A percentile compares a stretch with the other conserved stretches of the same genome.
These are phyloP conservation scores for Leucophenga varia DNA, from an alignment of 1,140 invertebrate species.

Conservation along the genomic window DNA sequence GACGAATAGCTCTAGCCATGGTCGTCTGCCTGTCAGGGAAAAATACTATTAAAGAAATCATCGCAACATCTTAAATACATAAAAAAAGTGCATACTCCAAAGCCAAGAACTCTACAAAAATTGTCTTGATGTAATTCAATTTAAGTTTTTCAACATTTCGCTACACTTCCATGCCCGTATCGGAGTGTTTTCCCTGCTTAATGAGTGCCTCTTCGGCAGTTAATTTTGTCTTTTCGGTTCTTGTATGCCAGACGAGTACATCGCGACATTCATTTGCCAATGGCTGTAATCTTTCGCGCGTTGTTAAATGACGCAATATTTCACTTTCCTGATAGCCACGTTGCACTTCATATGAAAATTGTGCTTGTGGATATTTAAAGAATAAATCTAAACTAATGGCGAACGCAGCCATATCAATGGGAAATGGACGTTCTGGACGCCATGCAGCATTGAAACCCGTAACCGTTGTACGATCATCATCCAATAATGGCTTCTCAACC, in stretches of 20 bases:
- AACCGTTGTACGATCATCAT: constrained; percentile 69
- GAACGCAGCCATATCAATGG: constrained; percentile 98
- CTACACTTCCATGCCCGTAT: constrained; percentile 76
- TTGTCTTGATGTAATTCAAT: too few species aligned
- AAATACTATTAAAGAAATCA: too few species aligned
- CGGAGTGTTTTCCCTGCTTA: constrained; percentile 57
- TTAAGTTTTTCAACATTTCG: too few species aligned
- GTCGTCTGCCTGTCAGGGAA: too few species aligned
- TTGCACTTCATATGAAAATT: constrained; percentile 76
- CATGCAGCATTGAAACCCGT: constrained; percentile 79
- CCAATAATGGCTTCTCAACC: constrained; percentile 79
- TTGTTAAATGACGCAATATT: constrained; percentile 80
- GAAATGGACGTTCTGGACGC: constrained; percentile 88
- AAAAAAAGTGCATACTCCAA: too few species aligned
- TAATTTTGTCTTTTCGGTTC: constrained; percentile 83
- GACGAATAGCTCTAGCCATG: too few species aligned
- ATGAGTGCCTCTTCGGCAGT: constrained; percentile 64
- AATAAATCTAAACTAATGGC: constrained; percentile 86
- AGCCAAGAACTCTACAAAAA: too few species aligned
- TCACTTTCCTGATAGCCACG: constrained; percentile 91
- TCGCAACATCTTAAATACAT: too few species aligned
- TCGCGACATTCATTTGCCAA: constrained; percentile 87
- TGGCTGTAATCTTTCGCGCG: constrained; percentile 80
- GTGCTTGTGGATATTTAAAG: constrained; percentile 72
- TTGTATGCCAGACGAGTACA: constrained; percentile 96